Conservation (phyloP, 2,888 invertebrate species). For the Brachypalpus laphriformis region DNA sequence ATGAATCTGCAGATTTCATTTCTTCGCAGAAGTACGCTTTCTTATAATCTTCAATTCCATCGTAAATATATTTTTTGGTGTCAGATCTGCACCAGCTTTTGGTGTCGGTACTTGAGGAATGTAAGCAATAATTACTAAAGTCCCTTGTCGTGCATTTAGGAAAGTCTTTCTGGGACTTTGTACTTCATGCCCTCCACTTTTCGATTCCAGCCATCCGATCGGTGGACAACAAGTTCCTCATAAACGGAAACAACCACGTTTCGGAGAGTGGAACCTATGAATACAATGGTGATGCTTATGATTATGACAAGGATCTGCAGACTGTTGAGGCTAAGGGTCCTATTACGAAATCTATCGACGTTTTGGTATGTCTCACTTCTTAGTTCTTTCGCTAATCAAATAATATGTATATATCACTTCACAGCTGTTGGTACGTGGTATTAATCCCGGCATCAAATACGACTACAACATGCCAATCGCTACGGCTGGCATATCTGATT, state of each 20-base stretch:
- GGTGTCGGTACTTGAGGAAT: background rate
- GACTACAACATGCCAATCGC: slow-evolving; percentile 91
- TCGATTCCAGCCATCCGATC: slow-evolving; percentile 87
- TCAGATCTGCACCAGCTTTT: background rate
- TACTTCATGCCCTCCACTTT: slow-evolving; percentile 8
- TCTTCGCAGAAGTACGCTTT: background rate
- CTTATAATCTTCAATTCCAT: background rate
- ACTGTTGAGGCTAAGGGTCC: slow-evolving; percentile 78
- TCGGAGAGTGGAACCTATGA: slow-evolving; percentile 88
- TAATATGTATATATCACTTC: background rate
- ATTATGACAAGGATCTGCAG: slow-evolving; percentile 86
- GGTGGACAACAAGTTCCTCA: slow-evolving; percentile 89
- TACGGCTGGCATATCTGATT: slow-evolving; percentile 79
- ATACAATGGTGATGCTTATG: slow-evolving; percentile 90
- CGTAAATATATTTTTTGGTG: background rate
- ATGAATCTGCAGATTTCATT: too few relatives aligned
- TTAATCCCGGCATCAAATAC: slow-evolving; percentile 93
- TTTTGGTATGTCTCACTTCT: slow-evolving; percentile 76
- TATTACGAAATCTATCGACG: slow-evolving; percentile 76
- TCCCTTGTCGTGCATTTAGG: background rate
- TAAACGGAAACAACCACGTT: slow-evolving; percentile 91
- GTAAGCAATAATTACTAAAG: background rate
- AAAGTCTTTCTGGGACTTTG: background rate
- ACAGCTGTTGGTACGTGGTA: slow-evolving; percentile 91
- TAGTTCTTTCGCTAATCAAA: background rate